Evolutionary conservation across 2,113 vertebrate species (phyloP), one percentile per base, ranked within the genome.

Genomic region (Sander lucioperca): DNA sequence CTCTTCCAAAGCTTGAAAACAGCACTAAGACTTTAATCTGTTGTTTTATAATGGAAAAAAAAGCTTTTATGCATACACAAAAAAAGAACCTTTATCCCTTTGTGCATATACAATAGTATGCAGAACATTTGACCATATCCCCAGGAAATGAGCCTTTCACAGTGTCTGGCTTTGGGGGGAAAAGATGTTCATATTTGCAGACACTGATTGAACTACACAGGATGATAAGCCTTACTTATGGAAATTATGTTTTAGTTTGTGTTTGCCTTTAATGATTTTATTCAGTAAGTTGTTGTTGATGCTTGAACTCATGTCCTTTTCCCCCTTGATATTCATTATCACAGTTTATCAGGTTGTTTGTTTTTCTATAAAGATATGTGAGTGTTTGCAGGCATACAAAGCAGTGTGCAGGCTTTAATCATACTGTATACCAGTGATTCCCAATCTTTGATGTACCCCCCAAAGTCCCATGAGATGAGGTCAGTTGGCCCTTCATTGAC

Each of bases 111-210:
- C 33, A 6, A 6, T 65, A 65, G 62, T n/a, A 74, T 54, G 62
- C 84, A 74, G 74, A 87, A 89, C 72, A 74, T 89, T 84, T 82
- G 73, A 77, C 80, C 64, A 47, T 65, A 81, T 88, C 74, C 84
- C 67, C 77, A 76, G 85, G 83, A 84, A 85, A 88, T 86, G 57
- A 61, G 56, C 48, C 76, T 77, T 76, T 83, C 82, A 81, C 78
- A 45, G 39, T 71, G 82, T 86, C 57, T 86, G 62, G 69, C 23
- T 76, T 63, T 67, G 6, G 54, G 33, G 6, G 23, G 14, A 1
- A 74, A 67, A 59, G 23, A 69, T 78, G 77, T 78, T 83, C n/a
- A 71, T 86, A 63, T 87, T 81, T 89, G n/a, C 82, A 84, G 75
- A 84, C 65, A 36, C 12, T 82, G 82, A 77, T 57, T 78, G 73